These are phyloP conservation scores for Nasalis larvatus DNA, from an alignment of 2,113 vertebrate genomes.

Conservation along the genomic window DNA sequence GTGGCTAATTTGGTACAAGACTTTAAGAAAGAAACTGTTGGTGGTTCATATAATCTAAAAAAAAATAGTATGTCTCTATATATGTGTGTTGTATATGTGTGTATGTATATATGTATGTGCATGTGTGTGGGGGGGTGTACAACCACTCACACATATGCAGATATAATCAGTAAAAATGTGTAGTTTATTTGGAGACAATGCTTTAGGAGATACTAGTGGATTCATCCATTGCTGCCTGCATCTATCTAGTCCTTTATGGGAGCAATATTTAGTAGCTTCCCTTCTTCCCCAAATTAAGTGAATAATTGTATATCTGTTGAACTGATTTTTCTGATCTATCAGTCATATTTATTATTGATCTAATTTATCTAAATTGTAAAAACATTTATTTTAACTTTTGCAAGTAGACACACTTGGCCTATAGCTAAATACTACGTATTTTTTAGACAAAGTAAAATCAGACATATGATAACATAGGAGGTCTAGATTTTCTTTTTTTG, in stretches of 20 bases:
- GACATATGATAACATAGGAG: background rate
- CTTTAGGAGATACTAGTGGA: background rate
- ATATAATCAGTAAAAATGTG: background rate
- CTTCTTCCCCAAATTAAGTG: background rate
- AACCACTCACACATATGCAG: background rate
- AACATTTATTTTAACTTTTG: slow-evolving; percentile 48
- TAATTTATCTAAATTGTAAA: background rate
- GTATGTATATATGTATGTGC: background rate
- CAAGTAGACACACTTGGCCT: background rate
- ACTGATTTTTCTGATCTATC: background rate
- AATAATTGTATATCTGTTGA: background rate
- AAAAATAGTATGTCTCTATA: background rate
- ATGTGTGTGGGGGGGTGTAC: background rate
- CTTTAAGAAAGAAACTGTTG: background rate
- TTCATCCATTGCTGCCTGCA: background rate
- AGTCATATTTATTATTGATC: background rate
- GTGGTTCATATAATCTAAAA: background rate
- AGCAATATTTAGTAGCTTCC: background rate
- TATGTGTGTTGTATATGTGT: background rate
- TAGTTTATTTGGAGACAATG: background rate
- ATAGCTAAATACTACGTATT: background rate
- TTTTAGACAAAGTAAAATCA: slow-evolving; percentile 49
- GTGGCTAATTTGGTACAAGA: background rate
- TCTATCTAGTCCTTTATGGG: background rate
- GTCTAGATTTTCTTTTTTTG: background rate